Evolutionary conservation across 2,113 vertebrate genomes (phyloP).

Genomic region (Danionella cerebrum): DNA sequence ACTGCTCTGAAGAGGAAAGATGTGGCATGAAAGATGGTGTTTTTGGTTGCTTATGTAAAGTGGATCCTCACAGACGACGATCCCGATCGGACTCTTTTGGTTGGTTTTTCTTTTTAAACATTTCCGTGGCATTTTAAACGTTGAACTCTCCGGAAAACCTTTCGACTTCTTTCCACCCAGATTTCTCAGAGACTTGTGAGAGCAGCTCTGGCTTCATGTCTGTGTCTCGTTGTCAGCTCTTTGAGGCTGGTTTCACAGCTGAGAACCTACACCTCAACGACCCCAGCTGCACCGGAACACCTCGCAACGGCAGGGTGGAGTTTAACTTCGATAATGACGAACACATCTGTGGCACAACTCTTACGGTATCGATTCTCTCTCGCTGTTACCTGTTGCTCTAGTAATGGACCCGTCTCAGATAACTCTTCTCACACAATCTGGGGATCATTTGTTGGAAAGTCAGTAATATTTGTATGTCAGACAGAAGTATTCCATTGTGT

Average conservation of each 20-base stretch:
- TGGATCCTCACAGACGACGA: constrained; percentile 30
- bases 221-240: no score
- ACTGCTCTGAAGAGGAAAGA: constrained; percentile 58
- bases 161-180: constrained; percentile 41
- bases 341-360: constrained; percentile 50
- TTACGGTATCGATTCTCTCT: no score
- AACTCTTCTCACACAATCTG: no score
- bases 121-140: no score
- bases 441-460: no score
- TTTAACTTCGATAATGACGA: constrained; percentile 52
- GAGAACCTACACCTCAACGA: constrained; percentile 50
- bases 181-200: constrained; percentile 42
- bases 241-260: constrained; percentile 51
- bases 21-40: constrained; percentile 53
- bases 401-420: no score
- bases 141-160: no score
- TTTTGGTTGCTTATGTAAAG: constrained; percentile 61
- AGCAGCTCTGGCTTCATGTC: constrained; percentile 43
- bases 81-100: constrained; percentile 36
- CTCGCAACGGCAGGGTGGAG: constrained; percentile 44
- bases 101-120: no score
- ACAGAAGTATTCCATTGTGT: no score
- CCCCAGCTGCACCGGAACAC: constrained; percentile 43
- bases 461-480: no score
- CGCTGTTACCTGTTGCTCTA: no score